phyloP scores from a whole-genome alignment of 1,140 invertebrate genomes.

The Drosophila miranda region DNA sequence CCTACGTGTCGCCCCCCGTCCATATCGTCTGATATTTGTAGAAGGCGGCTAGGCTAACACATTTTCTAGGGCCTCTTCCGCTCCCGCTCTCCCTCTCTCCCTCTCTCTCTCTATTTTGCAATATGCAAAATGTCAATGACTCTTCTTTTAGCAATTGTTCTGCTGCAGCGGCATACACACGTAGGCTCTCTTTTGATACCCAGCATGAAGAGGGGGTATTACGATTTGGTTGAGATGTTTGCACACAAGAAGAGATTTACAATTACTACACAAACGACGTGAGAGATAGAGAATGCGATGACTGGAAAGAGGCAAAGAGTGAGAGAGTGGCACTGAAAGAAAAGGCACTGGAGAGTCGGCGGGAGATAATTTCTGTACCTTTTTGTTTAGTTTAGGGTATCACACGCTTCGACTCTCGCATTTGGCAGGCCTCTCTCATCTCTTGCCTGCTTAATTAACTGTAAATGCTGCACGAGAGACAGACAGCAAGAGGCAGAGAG shows the following conservation, averaged over 20 bases:
- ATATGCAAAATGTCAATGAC: slow-evolving; percentile 74
- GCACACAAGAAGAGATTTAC: no score
- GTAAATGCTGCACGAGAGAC: slow-evolving; percentile 20
- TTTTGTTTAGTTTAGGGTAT: no score
- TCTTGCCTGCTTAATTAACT: slow-evolving; percentile 61
- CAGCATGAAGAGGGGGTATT: no score
- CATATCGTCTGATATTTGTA: slow-evolving; percentile 20
- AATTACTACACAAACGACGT: neutral
- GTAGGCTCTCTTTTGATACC: no score
- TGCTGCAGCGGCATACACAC: slow-evolving; percentile 17
- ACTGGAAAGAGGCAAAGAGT: neutral
- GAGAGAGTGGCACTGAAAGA: neutral
- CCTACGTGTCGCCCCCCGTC: slow-evolving; percentile 1
- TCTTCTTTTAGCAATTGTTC: slow-evolving; percentile 43
- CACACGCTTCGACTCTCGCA: no score
- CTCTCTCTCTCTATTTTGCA: slow-evolving; percentile 21
- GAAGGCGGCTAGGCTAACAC: slow-evolving; percentile 47
- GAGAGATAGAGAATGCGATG: slow-evolving; percentile 61
- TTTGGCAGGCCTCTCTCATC: no score
- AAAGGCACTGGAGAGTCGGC: no score
- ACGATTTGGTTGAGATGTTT: no score
- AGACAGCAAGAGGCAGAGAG: no score
- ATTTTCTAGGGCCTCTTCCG: slow-evolving; percentile 12
- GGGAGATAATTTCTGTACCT: neutral
- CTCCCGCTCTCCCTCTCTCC: slow-evolving; percentile 14